Evolutionary conservation across 2,113 vertebrate species (phyloP).

Genomic region (Galemys pyrenaicus): DNA sequence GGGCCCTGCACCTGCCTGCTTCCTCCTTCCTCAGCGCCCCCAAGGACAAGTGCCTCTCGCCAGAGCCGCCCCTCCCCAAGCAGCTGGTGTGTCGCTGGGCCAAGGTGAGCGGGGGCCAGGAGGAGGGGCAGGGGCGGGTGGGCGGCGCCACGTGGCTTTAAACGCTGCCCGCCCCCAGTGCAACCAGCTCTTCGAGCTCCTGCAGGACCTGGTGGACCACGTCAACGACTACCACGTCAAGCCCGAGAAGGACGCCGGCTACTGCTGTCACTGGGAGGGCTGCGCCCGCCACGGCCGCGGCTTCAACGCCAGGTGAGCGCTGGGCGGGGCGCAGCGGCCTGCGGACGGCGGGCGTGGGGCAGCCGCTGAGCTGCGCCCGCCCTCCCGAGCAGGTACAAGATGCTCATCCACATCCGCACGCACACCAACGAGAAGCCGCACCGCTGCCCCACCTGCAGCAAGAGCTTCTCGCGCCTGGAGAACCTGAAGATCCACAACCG

Average conservation of each 20-base stretch:
- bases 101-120: conserved; percentile 87
- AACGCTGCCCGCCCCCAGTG: conserved; percentile 85
- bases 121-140: neutral
- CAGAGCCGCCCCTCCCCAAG: conserved; percentile 93
- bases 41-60: conserved; percentile 91
- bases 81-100: conserved; percentile 96
- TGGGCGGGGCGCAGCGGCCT: neutral
- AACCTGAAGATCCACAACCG: conserved; percentile 99
- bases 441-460: conserved; percentile 97
- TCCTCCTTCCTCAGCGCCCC: conserved; percentile 92
- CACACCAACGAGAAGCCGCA: conserved; percentile 99
- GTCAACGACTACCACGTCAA: conserved; percentile 98
- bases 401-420: conserved; percentile 98
- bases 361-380: neutral
- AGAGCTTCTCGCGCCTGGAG: conserved; percentile 98
- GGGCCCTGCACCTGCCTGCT: conserved; percentile 92
- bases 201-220: conserved; percentile 98
- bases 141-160: neutral
- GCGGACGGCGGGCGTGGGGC: neutral
- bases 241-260: conserved; percentile 96
- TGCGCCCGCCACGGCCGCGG: conserved; percentile 96
- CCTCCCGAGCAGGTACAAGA: conserved; percentile 93
- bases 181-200: conserved; percentile 95
- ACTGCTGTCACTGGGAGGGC: conserved; percentile 99
- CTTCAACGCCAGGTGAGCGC: conserved; percentile 90